Evolutionary conservation across 2,113 vertebrate species (phyloP).

Genomic region (Porphyrio hochstetteri): DNA sequence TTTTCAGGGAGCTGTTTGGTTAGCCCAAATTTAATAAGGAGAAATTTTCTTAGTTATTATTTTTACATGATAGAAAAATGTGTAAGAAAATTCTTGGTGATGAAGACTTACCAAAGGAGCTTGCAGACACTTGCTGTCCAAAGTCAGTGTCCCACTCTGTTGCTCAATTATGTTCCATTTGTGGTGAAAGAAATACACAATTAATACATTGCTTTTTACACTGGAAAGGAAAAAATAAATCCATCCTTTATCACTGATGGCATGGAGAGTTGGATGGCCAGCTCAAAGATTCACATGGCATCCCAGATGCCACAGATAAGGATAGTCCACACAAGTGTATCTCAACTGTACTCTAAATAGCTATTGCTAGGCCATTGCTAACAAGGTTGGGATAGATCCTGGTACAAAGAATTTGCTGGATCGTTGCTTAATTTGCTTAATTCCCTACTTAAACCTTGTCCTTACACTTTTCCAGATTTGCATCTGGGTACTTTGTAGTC

Average conservation of each 20-base stretch:
- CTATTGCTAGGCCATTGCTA: background rate
- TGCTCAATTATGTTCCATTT: background rate
- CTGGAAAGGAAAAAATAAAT: background rate
- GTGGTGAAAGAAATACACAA: background rate
- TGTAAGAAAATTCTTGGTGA: background rate
- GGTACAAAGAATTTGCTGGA: background rate
- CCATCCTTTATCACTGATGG: background rate
- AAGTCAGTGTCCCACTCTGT: background rate
- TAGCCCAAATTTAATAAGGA: background rate
- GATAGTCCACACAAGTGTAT: background rate
- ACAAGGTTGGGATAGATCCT: background rate
- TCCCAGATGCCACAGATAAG: fast-evolving
- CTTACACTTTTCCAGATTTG: background rate
- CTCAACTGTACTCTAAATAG: background rate
- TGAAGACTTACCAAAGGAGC: background rate
- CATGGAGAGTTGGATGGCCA: background rate
- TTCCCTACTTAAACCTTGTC: background rate
- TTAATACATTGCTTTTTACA: background rate
- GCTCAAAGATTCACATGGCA: background rate
- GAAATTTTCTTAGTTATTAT: background rate
- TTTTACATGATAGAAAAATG: background rate
- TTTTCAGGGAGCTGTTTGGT: background rate
- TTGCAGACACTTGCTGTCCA: background rate
- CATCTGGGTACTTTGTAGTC: background rate
- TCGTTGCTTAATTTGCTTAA: background rate